These are phyloP conservation scores for Diglossa brunneiventris DNA, from an alignment of 2,113 vertebrate species.

Conservation along the genomic window DNA sequence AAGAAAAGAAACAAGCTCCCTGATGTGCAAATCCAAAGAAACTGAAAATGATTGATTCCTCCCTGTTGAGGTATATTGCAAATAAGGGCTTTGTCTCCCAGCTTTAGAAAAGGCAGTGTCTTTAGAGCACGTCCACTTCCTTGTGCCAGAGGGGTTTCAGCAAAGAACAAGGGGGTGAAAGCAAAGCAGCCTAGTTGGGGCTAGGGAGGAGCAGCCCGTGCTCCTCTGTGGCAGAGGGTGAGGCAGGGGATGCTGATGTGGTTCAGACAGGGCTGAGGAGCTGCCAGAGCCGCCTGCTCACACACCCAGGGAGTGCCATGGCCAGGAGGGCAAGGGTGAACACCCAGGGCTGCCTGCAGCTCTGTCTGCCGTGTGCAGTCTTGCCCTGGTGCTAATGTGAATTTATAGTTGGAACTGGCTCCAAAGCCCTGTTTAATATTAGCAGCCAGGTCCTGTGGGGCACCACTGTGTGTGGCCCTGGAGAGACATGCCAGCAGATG, in stretches of 20 bases:
- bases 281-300: rapidly evolving
- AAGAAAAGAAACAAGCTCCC: not conserved
- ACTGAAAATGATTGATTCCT: not conserved
- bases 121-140: not conserved
- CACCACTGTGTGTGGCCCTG: not conserved
- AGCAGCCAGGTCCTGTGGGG: not conserved
- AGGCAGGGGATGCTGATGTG: not conserved
- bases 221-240: not conserved
- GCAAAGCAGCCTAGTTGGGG: not conserved
- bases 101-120: not conserved
- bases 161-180: not conserved
- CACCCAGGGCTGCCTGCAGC: rapidly evolving
- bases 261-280: not conserved
- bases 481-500: not conserved
- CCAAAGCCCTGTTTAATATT: not conserved
- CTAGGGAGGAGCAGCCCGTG: not conserved
- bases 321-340: not conserved
- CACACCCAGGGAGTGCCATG: not conserved
- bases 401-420: not conserved
- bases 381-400: not conserved
- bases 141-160: not conserved
- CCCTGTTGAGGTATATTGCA: not conserved
- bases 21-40: not conserved
- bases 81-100: not conserved
- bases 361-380: not conserved